Conservation (phyloP, 2,113 vertebrate genomes). For the Rhea pennata region DNA sequence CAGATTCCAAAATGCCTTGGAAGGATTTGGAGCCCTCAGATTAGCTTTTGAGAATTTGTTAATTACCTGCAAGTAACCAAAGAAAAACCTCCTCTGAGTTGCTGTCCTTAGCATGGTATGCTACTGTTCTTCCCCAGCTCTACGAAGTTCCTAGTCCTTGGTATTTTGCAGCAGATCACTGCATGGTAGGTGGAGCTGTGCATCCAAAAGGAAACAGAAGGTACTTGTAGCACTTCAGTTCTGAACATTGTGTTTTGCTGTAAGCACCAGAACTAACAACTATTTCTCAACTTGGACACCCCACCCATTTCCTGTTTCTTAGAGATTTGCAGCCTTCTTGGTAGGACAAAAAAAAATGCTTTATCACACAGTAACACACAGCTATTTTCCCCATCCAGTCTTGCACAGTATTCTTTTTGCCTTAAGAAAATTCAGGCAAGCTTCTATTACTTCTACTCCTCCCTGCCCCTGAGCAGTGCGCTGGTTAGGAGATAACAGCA, state of each 20-base stretch:
- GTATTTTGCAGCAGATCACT: neutral
- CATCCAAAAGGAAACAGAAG: neutral
- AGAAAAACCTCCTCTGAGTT: neutral
- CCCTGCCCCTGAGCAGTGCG: neutral
- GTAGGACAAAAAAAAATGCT: neutral
- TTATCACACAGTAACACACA: neutral
- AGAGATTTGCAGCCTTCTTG: neutral
- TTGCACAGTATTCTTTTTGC: neutral
- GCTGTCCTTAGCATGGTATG: rapidly evolving
- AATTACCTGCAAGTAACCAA: neutral
- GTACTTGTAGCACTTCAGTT: neutral
- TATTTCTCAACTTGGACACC: neutral
- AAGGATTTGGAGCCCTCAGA: neutral
- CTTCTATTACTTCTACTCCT: neutral
- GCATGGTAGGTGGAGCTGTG: neutral
- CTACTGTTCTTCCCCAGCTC: neutral
- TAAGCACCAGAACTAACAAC: neutral
- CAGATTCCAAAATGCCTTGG: neutral
- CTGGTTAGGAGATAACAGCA: neutral
- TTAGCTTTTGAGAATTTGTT: neutral
- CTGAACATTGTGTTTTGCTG: neutral
- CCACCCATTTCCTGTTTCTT: neutral
- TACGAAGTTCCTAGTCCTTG: rapidly evolving
- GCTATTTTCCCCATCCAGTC: neutral
- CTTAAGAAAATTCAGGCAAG: neutral